phyloP scores from a whole-genome alignment of 2,797 vertebrate genomes.

The Saguinus oedipus region DNA sequence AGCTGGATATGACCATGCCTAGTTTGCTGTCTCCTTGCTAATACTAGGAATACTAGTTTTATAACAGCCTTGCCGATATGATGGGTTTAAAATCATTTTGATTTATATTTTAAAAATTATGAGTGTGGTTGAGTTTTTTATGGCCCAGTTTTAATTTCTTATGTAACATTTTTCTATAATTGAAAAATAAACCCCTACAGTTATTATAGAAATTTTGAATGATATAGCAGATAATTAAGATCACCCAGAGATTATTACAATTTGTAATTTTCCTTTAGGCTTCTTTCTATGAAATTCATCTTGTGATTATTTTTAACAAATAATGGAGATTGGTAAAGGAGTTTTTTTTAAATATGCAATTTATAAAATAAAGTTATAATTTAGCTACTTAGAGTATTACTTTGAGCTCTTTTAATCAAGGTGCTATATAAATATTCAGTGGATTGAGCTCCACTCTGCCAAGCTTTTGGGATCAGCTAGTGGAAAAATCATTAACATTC shows the following conservation, averaged over 20 bases:
- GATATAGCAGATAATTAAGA: background rate
- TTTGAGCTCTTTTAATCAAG: constrained; percentile 50
- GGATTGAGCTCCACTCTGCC: constrained; percentile 12
- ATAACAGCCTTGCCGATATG: background rate
- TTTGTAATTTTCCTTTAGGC: background rate
- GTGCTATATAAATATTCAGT: constrained; percentile 44
- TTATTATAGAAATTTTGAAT: constrained; percentile 36
- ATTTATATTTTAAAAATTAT: background rate
- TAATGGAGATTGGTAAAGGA: background rate
- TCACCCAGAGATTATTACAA: background rate
- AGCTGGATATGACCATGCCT: background rate
- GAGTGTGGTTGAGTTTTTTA: background rate
- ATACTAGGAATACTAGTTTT: background rate
- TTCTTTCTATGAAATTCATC: constrained; percentile 46
- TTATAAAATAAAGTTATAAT: constrained; percentile 28
- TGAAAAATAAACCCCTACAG: background rate
- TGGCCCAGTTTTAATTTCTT: constrained; percentile 12
- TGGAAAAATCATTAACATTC: constrained; percentile 66
- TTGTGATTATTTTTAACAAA: constrained; percentile 29
- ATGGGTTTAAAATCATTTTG: constrained; percentile 3
- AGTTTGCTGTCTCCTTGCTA: background rate
- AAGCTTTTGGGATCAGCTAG: constrained; percentile 54
- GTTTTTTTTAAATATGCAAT: background rate
- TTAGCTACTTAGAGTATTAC: background rate
- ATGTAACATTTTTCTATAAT: background rate